A percentile compares a stretch with the other conserved stretches of the same genome.
These are phyloP conservation scores for Pao palembangensis DNA, from an alignment of 2,113 vertebrate genomes.

Conservation along the genomic window DNA sequence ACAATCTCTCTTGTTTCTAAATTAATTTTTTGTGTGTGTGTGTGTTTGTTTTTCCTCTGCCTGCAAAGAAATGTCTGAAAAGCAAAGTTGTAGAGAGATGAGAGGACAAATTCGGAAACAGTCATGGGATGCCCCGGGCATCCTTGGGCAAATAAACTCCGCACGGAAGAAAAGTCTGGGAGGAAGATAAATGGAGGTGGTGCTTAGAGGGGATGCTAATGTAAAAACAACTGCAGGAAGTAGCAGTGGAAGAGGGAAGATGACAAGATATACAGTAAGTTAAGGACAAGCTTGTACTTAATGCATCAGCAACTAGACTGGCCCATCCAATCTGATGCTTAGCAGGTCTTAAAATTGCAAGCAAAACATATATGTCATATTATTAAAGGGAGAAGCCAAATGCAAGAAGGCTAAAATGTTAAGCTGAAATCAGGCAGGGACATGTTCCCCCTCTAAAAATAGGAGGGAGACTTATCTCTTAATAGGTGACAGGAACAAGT, in stretches of 20 bases:
- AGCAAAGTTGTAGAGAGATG: conserved; percentile 32
- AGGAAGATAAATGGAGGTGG: conserved; percentile 7
- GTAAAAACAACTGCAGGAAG: background rate
- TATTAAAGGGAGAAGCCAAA: too few relatives aligned
- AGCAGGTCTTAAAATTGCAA: too few relatives aligned
- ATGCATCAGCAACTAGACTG: too few relatives aligned
- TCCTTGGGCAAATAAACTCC: conserved; percentile 48
- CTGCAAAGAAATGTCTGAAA: conserved; percentile 64
- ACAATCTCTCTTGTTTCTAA: conserved; percentile 31
- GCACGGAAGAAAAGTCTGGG: conserved; percentile 9
- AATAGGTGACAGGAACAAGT: background rate
- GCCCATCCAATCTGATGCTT: too few relatives aligned
- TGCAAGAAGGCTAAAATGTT: too few relatives aligned
- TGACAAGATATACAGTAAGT: conserved; percentile 23
- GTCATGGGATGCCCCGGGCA: conserved; percentile 38
- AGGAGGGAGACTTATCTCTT: background rate
- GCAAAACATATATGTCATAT: too few relatives aligned
- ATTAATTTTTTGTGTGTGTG: conserved; percentile 27
- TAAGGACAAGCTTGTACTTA: background rate
- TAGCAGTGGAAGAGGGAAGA: conserved; percentile 1
- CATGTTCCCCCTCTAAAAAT: conserved; percentile 22
- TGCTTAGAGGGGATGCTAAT: conserved; percentile 1
- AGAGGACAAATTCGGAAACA: conserved; percentile 51
- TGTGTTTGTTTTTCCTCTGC: conserved; percentile 59
- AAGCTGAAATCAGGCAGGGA: background rate